phyloP scores from a whole-genome alignment of 2,113 vertebrate species.

The Odocoileus hemionus region DNA sequence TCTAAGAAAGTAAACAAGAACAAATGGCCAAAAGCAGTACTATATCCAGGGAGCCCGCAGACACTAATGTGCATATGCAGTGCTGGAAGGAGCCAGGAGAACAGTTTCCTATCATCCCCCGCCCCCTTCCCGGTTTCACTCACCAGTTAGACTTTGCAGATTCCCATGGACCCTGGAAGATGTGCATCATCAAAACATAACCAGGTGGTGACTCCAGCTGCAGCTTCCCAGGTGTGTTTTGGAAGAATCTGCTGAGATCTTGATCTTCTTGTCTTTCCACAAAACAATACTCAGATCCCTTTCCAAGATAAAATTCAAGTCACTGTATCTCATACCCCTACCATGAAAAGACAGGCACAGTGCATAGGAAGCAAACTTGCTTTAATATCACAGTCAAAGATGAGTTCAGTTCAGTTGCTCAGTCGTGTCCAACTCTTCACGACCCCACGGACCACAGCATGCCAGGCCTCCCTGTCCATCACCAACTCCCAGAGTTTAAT shows the following conservation, averaged over 20 bases:
- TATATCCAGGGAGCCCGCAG: accelerated
- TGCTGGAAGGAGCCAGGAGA: not conserved
- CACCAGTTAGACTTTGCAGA: not conserved
- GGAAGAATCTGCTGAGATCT: not conserved
- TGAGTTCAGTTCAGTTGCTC: accelerated
- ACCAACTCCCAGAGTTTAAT: not conserved
- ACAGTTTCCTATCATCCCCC: not conserved
- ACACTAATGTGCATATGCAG: not conserved
- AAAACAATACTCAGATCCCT: not conserved
- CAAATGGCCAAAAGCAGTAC: not conserved
- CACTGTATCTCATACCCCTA: too few relatives aligned
- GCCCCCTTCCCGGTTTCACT: not conserved
- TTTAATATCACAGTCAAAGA: not conserved
- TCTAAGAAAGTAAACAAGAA: not conserved
- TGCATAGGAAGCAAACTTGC: not conserved
- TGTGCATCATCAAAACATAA: too few relatives aligned
- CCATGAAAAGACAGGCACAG: not conserved
- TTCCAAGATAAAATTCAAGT: not conserved
- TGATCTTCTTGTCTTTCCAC: not conserved
- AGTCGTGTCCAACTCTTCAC: not conserved
- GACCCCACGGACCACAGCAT: not conserved
- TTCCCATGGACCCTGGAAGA: not conserved
- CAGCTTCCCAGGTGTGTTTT: not conserved
- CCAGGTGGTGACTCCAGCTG: not conserved
- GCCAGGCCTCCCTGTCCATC: not conserved